Evolutionary conservation across 2,113 vertebrate genomes (phyloP).

Genomic region (Lamprologus ornatipinnis): DNA sequence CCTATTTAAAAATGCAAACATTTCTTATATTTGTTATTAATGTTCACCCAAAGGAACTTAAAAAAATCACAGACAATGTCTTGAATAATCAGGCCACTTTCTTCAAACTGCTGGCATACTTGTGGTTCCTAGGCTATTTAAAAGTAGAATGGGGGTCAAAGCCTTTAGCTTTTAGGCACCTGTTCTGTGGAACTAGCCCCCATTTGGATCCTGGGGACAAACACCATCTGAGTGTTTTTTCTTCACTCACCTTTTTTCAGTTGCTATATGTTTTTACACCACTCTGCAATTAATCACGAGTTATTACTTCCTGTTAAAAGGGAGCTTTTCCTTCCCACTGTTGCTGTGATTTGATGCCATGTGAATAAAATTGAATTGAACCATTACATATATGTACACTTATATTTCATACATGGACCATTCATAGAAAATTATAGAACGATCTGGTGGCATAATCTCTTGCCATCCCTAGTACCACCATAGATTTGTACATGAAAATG

Average conservation of each 20-base stretch:
- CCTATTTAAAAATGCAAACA: not conserved
- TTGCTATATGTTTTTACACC: not conserved
- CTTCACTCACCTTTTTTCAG: not conserved
- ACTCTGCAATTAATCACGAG: not conserved
- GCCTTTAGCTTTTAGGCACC: not conserved
- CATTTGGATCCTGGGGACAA: not conserved
- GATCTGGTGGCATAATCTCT: not conserved
- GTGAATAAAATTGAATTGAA: not conserved
- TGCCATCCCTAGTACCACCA: not conserved
- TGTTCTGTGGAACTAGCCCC: not conserved
- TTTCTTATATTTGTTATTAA: not conserved
- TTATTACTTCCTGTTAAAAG: not conserved
- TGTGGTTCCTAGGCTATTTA: not conserved
- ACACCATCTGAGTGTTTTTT: not conserved
- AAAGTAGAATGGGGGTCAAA: not conserved
- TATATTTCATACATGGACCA: not conserved
- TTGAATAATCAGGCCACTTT: not conserved
- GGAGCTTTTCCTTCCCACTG: not conserved
- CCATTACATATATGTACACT: not conserved
- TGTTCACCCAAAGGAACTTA: not conserved
- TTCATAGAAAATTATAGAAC: not conserved
- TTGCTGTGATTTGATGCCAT: not conserved
- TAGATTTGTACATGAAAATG: not conserved
- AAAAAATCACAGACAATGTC: not conserved
- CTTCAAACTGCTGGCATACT: not conserved